Conservation (phyloP, 2,113 vertebrate genomes). For the Boulengerochromis microlepis region DNA sequence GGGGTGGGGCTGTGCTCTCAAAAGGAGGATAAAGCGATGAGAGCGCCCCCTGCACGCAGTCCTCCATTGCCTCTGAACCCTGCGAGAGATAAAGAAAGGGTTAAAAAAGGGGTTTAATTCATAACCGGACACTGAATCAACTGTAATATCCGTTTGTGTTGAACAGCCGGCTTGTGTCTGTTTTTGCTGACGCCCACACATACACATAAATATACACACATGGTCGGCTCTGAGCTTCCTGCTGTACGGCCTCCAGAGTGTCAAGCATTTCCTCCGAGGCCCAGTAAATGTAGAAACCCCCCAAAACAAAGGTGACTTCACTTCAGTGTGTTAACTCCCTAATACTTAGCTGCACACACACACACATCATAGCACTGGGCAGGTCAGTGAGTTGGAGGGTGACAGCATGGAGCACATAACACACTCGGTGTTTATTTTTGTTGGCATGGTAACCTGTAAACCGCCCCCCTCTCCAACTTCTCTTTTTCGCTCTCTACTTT, state of each 20-base stretch:
- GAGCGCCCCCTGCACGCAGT: slow-evolving; percentile 89
- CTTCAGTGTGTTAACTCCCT: background rate
- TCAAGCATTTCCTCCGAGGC: slow-evolving; percentile 55
- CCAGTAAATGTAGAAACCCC: background rate
- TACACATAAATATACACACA: slow-evolving; percentile 2
- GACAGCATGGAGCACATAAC: slow-evolving; percentile 17
- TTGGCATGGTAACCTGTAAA: slow-evolving; percentile 51
- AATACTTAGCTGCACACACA: background rate
- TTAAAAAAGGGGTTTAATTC: slow-evolving; percentile 25
- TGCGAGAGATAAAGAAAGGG: slow-evolving; percentile 22
- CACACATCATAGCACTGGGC: background rate
- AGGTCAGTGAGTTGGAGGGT: slow-evolving; percentile 26
- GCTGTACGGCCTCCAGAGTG: slow-evolving; percentile 55
- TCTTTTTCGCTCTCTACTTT: background rate
- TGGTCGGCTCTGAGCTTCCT: slow-evolving; percentile 56
- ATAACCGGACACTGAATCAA: slow-evolving; percentile 4
- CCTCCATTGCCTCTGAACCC: slow-evolving; percentile 90
- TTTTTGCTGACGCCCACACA: slow-evolving; percentile 22
- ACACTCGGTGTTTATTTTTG: slow-evolving; percentile 60
- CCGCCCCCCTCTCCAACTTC: background rate
- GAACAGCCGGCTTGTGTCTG: slow-evolving; percentile 26
- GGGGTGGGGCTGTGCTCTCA: slow-evolving; percentile 85
- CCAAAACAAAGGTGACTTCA: slow-evolving; percentile 33
- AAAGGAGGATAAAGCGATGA: slow-evolving; percentile 88
- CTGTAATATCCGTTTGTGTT: slow-evolving; percentile 36